Evolutionary conservation across 2,113 vertebrate species (phyloP), one percentile per base, ranked within the genome.

Genomic region (zebrafish (Danio rerio)): DNA sequence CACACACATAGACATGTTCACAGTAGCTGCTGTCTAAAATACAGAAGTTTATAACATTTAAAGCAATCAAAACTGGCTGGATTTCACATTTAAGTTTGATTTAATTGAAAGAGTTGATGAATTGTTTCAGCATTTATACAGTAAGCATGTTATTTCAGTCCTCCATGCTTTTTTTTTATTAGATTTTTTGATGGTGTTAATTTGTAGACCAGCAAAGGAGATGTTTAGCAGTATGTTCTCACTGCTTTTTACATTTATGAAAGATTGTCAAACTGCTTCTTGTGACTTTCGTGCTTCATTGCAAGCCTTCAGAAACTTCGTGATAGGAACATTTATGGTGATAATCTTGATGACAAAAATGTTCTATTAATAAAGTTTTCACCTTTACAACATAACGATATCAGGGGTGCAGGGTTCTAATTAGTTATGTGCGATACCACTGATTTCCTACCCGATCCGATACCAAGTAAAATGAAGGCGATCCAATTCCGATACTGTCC

Each of bases 1-100:
- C 83, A 66, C 62, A 62, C 43, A 78, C 47, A 13, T 7, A 61
- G 20, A 59, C 6, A 9, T 72, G 4, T 72, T 40, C 69, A 72
- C 20, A 9, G 8, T 52, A 9, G 31, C 4, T 50, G 6, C 52
- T 11, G 20, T 72, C 21, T 20, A 47, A 69, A 62, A 11, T 68
- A n/a, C 5, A 11, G 5, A 61, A 40, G 6, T 12, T 62, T 12
- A 40, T 12, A 40, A 9, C n/a, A 0, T 61, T 61, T 21, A 9
- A 61, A n/a, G 5, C 58, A 1, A 49, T 42, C n/a, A 69, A 68
- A 7, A 47, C 9, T 7, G 10, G 5, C 16, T 11, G 16, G 18
- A 43, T 9, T 18, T 45, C 31, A 18, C 15, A 68, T 16, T 42
- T 5, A 6, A 7, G 20, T 13, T 65, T 40, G 6, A 9, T 58